Conservation (phyloP, 2,113 vertebrate genomes). For the Melanocharis versteri region DNA sequence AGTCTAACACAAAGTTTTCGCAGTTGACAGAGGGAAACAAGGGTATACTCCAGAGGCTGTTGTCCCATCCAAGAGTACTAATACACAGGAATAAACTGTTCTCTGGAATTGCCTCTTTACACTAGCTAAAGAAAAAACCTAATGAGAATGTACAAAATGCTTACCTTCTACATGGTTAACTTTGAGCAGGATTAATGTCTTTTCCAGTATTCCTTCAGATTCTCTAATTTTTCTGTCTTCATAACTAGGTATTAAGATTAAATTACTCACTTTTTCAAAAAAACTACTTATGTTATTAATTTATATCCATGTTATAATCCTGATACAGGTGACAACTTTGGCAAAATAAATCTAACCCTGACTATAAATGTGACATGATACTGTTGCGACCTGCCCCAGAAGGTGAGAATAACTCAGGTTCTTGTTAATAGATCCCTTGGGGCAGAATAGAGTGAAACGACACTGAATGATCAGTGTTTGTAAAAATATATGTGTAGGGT, state of each 20-base stretch:
- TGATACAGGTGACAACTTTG: not conserved
- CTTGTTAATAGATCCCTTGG: not conserved
- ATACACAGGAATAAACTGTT: not conserved
- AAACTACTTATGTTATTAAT: not conserved
- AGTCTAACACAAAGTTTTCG: not conserved
- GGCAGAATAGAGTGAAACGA: not conserved
- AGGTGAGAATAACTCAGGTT: not conserved
- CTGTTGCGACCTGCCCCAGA: not conserved
- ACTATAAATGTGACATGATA: not conserved
- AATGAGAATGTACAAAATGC: not conserved
- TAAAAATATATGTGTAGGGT: not conserved
- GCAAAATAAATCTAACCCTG: not conserved
- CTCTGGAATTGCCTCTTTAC: not conserved
- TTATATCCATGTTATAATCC: not conserved
- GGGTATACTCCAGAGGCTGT: not conserved
- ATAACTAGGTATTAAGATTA: not conserved
- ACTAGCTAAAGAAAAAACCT: not conserved
- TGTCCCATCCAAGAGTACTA: not conserved
- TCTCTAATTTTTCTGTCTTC: not conserved
- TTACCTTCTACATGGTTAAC: not conserved
- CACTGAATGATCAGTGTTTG: not conserved
- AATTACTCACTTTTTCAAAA: not conserved
- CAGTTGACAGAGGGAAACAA: not conserved
- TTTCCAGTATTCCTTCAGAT: not conserved
- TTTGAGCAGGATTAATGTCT: not conserved